phyloP scores from a whole-genome alignment of 2,888 invertebrate genomes.

The Eubasilissa splendida region DNA sequence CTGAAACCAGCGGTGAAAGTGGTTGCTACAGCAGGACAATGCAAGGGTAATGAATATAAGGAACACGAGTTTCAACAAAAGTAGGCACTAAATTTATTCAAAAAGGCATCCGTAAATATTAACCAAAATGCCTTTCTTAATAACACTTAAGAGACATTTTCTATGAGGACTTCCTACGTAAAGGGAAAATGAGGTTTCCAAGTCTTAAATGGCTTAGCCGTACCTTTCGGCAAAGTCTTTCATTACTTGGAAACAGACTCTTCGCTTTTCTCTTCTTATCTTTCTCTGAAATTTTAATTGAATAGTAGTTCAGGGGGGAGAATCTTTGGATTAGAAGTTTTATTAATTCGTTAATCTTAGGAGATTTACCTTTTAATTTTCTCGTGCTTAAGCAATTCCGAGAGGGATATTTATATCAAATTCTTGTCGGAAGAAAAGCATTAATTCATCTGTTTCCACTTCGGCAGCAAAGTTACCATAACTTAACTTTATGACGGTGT shows the following conservation, averaged over 20 bases:
- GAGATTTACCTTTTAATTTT: conserved; percentile 16
- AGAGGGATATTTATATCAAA: conserved; percentile 10
- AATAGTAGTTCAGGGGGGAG: conserved; percentile 23
- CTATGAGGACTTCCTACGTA: conserved; percentile 13
- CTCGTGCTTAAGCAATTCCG: neutral
- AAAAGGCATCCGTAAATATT: conserved; percentile 38
- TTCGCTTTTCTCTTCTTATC: conserved; percentile 7
- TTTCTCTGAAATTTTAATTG: conserved; percentile 28
- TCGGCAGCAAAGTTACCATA: neutral
- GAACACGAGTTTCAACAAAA: conserved; percentile 9
- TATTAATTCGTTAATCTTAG: conserved; percentile 26
- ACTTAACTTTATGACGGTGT: neutral
- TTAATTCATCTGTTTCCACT: neutral
- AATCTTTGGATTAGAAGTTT: conserved; percentile 21
- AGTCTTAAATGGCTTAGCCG: conserved; percentile 26
- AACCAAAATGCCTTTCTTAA: conserved; percentile 37
- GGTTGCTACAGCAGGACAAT: neutral
- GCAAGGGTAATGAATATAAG: conserved; percentile 3
- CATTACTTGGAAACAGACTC: conserved; percentile 9
- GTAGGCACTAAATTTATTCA: conserved; percentile 35
- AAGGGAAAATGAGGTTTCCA: conserved; percentile 5
- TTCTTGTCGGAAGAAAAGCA: neutral
- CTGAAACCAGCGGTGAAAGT: neutral
- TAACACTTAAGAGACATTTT: conserved; percentile 31
- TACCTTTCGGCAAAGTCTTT: conserved; percentile 12